Percentiles rank a stretch among this genome's conserved stretches.
These are phyloP conservation scores for Gisinianus flammeolus DNA, from an alignment of 2,888 invertebrate genomes.

Conservation along the genomic window DNA sequence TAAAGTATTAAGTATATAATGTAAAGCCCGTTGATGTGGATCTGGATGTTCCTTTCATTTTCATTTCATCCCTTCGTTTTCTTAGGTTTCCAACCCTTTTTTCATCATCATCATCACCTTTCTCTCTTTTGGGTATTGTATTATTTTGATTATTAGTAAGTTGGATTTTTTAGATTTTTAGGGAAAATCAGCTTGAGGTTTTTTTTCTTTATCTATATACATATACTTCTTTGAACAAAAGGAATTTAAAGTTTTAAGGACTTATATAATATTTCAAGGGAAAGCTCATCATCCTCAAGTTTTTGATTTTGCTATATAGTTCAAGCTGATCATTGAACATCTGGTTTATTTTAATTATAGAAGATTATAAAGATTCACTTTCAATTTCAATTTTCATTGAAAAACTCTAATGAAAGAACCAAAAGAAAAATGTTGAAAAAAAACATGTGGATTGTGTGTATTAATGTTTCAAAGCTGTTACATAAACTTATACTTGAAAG, in stretches of 20 bases:
- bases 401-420: no score
- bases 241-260: background rate
- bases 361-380: background rate
- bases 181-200: conserved; percentile 8
- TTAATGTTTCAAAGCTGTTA: background rate
- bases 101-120: no score
- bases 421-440: background rate
- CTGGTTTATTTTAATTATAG: background rate
- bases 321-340: background rate
- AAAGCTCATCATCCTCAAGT: background rate
- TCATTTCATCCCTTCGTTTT: background rate
- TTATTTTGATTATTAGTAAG: conserved; percentile 7
- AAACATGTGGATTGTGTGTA: background rate
- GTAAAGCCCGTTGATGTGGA: no score
- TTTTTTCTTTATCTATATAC: background rate
- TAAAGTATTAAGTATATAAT: no score
- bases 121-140: background rate
- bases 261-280: background rate
- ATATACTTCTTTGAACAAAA: background rate
- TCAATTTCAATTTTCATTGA: background rate
- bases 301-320: background rate
- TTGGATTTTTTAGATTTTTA: background rate
- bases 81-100: background rate
- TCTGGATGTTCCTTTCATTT: no score
- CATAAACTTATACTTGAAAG: background rate